Percentiles rank a stretch among this genome's conserved stretches.
Conservation (phyloP, 92 coral and sea anemone species). For the Bergia puertoricense region DNA sequence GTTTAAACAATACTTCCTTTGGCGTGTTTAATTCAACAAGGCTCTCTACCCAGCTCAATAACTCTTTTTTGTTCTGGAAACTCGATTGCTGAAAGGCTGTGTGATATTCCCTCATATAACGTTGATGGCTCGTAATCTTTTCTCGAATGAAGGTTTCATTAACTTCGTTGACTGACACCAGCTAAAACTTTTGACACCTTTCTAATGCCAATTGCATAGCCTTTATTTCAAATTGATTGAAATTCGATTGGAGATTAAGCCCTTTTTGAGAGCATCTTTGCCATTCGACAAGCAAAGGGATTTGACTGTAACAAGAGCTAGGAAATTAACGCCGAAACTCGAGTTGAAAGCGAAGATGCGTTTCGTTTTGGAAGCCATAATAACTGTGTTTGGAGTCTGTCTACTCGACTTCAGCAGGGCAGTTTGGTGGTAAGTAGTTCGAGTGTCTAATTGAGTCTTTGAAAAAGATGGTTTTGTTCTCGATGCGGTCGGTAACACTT, state of each 20-base stretch:
- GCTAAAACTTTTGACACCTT: constrained; percentile 93
- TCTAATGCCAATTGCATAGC: constrained; percentile 79
- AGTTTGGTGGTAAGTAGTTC: constrained; percentile 87
- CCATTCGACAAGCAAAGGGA: constrained; percentile 38
- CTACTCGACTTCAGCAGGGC: constrained; percentile 53
- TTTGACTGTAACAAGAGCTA: constrained; percentile 40
- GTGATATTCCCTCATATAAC: constrained; percentile 4
- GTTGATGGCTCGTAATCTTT: constrained; percentile 60
- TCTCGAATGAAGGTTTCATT: constrained; percentile 73
- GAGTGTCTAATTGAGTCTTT: constrained; percentile 37
- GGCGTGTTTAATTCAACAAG: constrained; percentile 44
- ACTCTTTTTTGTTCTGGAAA: constrained; percentile 36
- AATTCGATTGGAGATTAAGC: constrained; percentile 68
- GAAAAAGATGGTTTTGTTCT: constrained; percentile 42
- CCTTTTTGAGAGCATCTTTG: constrained; percentile 31
- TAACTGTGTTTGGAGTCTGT: constrained; percentile 51
- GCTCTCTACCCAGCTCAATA: constrained; percentile 30
- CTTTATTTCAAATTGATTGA: constrained; percentile 73
- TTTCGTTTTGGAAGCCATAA: constrained; percentile 41
- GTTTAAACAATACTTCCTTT: constrained; percentile 59
- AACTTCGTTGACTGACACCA: constrained; percentile 78
- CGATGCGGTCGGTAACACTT: constrained; percentile 22
- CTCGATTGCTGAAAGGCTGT: constrained; percentile 16
- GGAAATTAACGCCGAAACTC: constrained; percentile 42
- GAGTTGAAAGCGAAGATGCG: constrained; percentile 49